These are phyloP conservation scores for Anisognathus igniventris DNA, from an alignment of 2,797 vertebrate species.

Conservation along the genomic window DNA sequence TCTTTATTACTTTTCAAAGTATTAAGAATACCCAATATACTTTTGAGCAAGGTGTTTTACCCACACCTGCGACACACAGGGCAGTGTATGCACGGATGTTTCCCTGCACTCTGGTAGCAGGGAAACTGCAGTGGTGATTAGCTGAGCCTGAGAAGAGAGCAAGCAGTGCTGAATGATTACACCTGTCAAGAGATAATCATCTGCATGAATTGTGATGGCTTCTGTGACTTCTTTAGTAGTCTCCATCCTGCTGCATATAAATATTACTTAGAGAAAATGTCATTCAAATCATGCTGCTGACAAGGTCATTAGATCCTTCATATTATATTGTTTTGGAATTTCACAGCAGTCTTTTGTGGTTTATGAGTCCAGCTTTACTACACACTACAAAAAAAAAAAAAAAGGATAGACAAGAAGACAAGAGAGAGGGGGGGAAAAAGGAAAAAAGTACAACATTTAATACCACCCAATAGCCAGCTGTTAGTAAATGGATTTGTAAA, in stretches of 20 bases:
- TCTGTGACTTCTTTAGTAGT: background rate
- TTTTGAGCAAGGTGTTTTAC: background rate
- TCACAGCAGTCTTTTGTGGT: background rate
- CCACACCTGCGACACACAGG: background rate
- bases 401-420: background rate
- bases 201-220: background rate
- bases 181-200: background rate
- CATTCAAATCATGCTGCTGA: background rate
- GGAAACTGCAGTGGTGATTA: background rate
- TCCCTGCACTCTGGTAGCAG: background rate
- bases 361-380: background rate
- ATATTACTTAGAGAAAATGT: background rate
- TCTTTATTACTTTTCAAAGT: background rate
- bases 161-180: background rate
- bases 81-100: background rate
- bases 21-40: background rate
- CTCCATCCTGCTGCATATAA: background rate
- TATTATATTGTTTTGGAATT: background rate
- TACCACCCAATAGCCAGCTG: background rate
- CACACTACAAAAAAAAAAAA: background rate
- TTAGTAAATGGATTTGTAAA: background rate
- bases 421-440: rapidly evolving
- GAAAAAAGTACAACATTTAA: background rate
- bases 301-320: background rate
- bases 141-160: background rate